Evolutionary conservation across 2,888 invertebrate genomes (phyloP), one percentile per base, ranked within the genome.

Genomic region (Lithophane socia): DNA sequence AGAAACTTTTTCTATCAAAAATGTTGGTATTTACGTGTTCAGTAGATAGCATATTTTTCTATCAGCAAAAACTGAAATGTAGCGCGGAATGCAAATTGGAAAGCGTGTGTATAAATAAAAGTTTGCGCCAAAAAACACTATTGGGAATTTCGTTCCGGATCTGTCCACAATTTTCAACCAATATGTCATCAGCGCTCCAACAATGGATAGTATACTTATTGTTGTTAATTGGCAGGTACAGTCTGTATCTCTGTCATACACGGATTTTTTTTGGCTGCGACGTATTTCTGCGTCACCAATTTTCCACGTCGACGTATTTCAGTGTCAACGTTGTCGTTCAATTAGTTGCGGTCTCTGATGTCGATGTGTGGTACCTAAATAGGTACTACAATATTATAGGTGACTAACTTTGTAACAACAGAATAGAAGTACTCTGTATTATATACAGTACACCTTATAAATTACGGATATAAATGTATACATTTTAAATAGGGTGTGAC

Each of bases 341-440:
- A 75, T 72, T 66, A 73, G 54, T 47, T 84, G 80, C 29, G 69
- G 80, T 84, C 3, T 47, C 49, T 52, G 61, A 70, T 54, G 61
- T 29, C 56, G 42, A 66, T 44, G 61, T 66, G 49, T 29, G 29
- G 29, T 47, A 49, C 37, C 16, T 18, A 67, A 47, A n/a, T n/a
- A n/a, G n/a, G n/a, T 18, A 37, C 9, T 66, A 9, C 10, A 56
- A 8, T 29, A 29, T 29, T 29, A 29, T 49, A 4, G 13, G 8
- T 49, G 52, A 13, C 61, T 72, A n/a, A 47, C 12, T 44, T 49
- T 37, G n/a, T 52, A 54, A 70, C 58, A 66, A n/a, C 52, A 75
- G 37, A 37, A 1, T 37, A 37, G 37, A 37, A 37, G 37, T 49
- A 16, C 12, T 47, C 1, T 47, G 3, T 66, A 3, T 18, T 24